Evolutionary conservation across 2,888 invertebrate genomes (phyloP), one percentile per base, ranked within the genome.

Genomic region (Aspidiotus rigidus): DNA sequence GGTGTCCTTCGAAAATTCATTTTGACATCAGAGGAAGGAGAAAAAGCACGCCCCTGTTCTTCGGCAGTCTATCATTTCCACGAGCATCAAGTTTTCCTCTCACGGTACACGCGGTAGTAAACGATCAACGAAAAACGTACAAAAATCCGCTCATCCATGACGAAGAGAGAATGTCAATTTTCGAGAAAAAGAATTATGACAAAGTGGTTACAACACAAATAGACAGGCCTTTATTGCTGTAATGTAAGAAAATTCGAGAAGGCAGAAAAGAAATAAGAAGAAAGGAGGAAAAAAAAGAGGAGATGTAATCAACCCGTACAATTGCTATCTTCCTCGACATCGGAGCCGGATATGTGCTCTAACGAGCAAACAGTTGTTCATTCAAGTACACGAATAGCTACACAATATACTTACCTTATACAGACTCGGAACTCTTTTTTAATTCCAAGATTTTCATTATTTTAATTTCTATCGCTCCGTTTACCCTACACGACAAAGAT

Each of bases 21-120:
- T 28, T 28, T 28, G 28, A 28, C 28, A 28, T 28, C 28, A 28
- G 28, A 28, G 28, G 28, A 28, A 28, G 5, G 28, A 28, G 28
- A 28, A 5, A 28, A 28, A 28, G 28, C 28, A 28, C 28, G 28
- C 28, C 28, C 28, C 28, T 28, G 28, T 28, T 3, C 28, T 28
- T 28, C 28, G 28, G 28, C 28, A 28, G 28, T 28, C 28, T n/a
- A n/a, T n/a, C n/a, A n/a, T n/a, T n/a, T n/a, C n/a, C n/a, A n/a
- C n/a, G n/a, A n/a, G n/a, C n/a, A n/a, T n/a, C n/a, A n/a, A n/a
- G n/a, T n/a, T n/a, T n/a, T n/a, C n/a, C n/a, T 28, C 28, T 28
- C 28, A 28, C 28, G 28, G 28, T 28, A 28, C 28, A 28, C 28
- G 28, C 28, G 28, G 28, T 28, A 28, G 49, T 49, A 81, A 79